Evolutionary conservation across 2,888 invertebrate genomes (phyloP), one percentile per base, ranked within the genome.

Genomic region (Halocaridina rubra): DNA sequence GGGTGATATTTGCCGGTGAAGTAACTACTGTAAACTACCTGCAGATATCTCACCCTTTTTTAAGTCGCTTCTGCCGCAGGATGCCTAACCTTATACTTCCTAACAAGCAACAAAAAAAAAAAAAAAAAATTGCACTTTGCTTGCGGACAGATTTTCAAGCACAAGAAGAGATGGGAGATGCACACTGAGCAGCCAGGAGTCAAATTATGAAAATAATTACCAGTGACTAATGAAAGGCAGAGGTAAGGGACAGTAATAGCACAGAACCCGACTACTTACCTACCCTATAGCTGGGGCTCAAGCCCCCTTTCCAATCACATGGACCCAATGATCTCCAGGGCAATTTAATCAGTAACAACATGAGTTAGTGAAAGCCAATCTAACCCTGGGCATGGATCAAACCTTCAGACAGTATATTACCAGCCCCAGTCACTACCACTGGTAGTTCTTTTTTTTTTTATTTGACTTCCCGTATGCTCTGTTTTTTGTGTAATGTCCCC

Each of bases 1-100:
- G n/a, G n/a, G n/a, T n/a, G n/a, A n/a, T n/a, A n/a, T n/a, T n/a
- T n/a, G n/a, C n/a, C n/a, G n/a, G n/a, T n/a, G n/a, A n/a, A n/a
- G n/a, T n/a, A 24, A 80, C 22, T 71, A 71, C 29, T 29, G n/a
- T 72, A 24, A 67, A 59, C 82, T 32, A 82, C 22, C 16, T 53
- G 19, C 53, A 4, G 4, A 19, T 19, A n/a, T 16, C 7, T 53
- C 3, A 53, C 3, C 53, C 19, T 13, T 53, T 69, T 30, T n/a
- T 78, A 84, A 84, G 82, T 84, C 82, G 64, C 82, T 71, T 78
- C 24, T 84, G 82, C 82, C 82, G 82, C 82, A 84, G 72, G 72
- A 29, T 13, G 39, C 71, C 32, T 46, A 64, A 10, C 16, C 46
- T 33, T 74, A 61, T 30, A 59, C 27, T 29, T 7, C 22, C 3